Evolutionary conservation across 2,888 invertebrate genomes (phyloP).

Genomic region (Caenorhabditis sp.): DNA sequence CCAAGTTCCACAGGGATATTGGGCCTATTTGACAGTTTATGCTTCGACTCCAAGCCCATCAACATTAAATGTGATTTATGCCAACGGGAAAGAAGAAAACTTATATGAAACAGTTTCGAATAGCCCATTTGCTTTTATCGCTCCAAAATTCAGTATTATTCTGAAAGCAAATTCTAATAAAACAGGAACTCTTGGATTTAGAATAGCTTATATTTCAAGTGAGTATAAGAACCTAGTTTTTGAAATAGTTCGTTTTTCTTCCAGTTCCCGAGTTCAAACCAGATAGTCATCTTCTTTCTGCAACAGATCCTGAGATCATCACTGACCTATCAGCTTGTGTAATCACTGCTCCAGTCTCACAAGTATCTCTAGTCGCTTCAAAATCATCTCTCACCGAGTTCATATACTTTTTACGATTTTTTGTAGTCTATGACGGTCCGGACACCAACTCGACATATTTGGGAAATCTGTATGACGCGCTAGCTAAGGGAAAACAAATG

Average conservation of each 20-base stretch:
- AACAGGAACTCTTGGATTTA: background rate
- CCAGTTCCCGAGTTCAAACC: background rate
- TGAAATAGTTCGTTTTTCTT: background rate
- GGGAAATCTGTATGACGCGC: background rate
- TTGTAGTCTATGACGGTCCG: background rate
- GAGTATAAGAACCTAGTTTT: background rate
- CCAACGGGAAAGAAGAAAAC: background rate
- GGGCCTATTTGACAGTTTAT: background rate
- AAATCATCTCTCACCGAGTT: background rate
- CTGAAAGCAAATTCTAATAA: background rate
- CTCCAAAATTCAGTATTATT: background rate
- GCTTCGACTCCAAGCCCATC: background rate
- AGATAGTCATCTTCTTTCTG: background rate
- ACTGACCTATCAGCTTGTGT: background rate
- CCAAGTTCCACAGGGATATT: background rate
- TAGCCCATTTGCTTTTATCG: background rate
- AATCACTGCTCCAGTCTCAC: background rate
- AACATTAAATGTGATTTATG: background rate
- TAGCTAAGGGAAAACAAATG: background rate
- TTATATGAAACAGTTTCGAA: background rate
- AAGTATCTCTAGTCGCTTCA: background rate
- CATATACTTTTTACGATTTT: background rate
- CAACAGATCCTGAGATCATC: background rate
- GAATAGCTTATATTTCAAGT: background rate
- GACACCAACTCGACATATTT: background rate